Percentiles rank a stretch among this genome's conserved stretches.
phyloP scores from a whole-genome alignment of 2,113 vertebrate species.

The Platysternon megacephalum region DNA sequence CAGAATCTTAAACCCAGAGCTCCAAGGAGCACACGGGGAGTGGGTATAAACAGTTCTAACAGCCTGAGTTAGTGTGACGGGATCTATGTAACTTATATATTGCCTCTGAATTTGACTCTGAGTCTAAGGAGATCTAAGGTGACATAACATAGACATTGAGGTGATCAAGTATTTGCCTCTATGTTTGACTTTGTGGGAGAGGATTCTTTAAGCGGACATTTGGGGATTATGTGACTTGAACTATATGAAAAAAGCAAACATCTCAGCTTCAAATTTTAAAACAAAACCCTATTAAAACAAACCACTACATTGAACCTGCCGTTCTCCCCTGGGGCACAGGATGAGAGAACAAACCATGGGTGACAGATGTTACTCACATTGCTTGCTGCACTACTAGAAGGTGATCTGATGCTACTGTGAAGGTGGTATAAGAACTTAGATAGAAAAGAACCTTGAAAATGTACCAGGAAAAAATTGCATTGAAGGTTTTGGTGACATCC shows the following conservation, averaged over 20 bases:
- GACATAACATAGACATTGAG: background rate
- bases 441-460: background rate
- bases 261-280: background rate
- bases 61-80: background rate
- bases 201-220: background rate
- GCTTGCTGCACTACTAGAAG: background rate
- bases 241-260: background rate
- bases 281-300: background rate
- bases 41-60: background rate
- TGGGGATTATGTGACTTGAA: too few species aligned
- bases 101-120: background rate
- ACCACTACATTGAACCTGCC: background rate
- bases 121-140: background rate
- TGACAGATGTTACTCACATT: slow-evolving; percentile 6
- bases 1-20: background rate
- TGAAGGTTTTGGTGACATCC: background rate
- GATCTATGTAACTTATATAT: background rate
- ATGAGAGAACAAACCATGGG: slow-evolving; percentile 11
- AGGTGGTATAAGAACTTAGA: background rate
- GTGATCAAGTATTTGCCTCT: background rate
- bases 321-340: slow-evolving; percentile 3
- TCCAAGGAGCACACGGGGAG: background rate
- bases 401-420: background rate
- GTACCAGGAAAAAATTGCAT: background rate
- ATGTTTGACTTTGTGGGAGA: background rate